Evolutionary conservation across 2,888 invertebrate species (phyloP), one percentile per base, ranked within the genome.

Genomic region (Imbricaverruca yamaguchii): DNA sequence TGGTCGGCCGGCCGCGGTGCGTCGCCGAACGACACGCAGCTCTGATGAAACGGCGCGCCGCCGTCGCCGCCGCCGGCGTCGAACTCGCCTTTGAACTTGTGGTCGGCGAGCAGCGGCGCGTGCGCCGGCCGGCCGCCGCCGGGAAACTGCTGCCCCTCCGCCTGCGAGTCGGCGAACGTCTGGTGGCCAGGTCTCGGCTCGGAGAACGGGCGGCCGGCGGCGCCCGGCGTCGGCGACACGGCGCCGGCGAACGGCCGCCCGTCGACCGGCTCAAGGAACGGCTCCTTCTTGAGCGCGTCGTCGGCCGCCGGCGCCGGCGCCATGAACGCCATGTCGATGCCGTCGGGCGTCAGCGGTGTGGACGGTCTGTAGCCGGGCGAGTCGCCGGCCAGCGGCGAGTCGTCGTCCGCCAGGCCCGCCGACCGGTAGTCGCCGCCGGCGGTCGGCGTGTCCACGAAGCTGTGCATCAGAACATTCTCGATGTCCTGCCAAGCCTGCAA

Each of bases 41-140:
- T 13, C 18, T 10, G 4, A 12, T 10, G 4, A 12, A 69, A 69
- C 3, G 21, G 65, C 65, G 10, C 65, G 11, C 61, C 53, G 6
- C 59, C 21, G 56, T 1, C 81, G 39, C 2, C 57, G 21, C 15
- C 63, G 55, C 10, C 65, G 65, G 18, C n/a, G 59, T 11, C 15
- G 78, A 82, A 63, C 65, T 59, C 89, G 86, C 86, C 86, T 63
- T 87, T 87, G 80, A 86, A 87, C 83, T 86, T 80, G 63, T 90
- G 90, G 10, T 88, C 88, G 63, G 86, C 85, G 81, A 87, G 86
- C 89, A 25, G 79, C 53, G 21, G 7, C 39, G 21, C 11, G 57
- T 13, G 55, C 25, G 80, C 90, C 86, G 89, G 89, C 8, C 74
- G 12, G 18, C 53, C 39, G 23, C 39, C 39, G 23, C 65, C 23